Percentiles rank a stretch among this genome's conserved stretches.
Conservation (phyloP, 2,888 invertebrate species). For the Lycocerus yunnanus region DNA sequence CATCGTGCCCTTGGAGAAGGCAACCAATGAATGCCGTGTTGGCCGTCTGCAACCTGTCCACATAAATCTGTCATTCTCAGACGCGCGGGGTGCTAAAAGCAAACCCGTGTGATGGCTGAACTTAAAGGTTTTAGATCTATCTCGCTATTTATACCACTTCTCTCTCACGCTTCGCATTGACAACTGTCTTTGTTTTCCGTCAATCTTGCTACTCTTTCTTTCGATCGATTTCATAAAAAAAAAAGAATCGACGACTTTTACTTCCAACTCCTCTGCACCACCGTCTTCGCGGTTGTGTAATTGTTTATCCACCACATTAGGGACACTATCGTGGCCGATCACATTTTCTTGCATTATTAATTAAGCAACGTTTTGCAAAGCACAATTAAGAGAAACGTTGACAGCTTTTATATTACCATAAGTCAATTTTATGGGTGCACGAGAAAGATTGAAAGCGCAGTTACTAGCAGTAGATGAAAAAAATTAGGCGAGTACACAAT, state of each 20-base stretch:
- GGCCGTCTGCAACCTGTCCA: conserved; percentile 57
- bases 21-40: conserved; percentile 43
- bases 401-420: neutral
- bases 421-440: neutral
- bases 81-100: conserved; percentile 52
- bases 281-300: too few relatives aligned
- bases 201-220: neutral
- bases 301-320: neutral
- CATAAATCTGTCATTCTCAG: conserved; percentile 57
- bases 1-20: conserved; percentile 36
- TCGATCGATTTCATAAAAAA: neutral
- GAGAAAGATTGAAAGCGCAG: neutral
- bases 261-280: too few relatives aligned
- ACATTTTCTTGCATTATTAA: neutral
- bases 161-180: conserved; percentile 35
- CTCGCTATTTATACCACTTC: conserved; percentile 39
- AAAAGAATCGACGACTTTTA: neutral
- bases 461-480: neutral
- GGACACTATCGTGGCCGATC: neutral
- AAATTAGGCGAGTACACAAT: neutral
- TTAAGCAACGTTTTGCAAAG: neutral
- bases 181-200: conserved; percentile 32
- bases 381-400: neutral
- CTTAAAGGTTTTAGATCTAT: conserved; percentile 48
- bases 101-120: conserved; percentile 50